Evolutionary conservation across 1,140 invertebrate species (phyloP).

Genomic region (Drosophila arizonae): DNA sequence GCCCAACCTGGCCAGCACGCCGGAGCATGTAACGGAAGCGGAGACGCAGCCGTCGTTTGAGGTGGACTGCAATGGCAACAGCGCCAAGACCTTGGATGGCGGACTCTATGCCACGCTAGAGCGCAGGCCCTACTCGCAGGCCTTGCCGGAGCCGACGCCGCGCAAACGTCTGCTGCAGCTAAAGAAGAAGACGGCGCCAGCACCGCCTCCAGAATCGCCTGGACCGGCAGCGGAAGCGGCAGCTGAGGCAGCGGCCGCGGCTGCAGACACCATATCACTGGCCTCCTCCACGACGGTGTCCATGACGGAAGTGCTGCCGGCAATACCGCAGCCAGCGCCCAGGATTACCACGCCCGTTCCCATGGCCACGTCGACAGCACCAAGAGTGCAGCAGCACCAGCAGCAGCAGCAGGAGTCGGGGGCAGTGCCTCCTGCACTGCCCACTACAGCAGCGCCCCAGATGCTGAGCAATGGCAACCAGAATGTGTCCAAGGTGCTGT

Average conservation of each 20-base stretch:
- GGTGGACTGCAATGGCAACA: conserved; percentile 60
- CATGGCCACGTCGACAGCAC: neutral
- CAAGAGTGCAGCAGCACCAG: neutral
- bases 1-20: conserved; percentile 63
- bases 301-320: conserved; percentile 38
- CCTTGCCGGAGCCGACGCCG: conserved; percentile 68
- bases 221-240: neutral
- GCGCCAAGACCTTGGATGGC: conserved; percentile 41
- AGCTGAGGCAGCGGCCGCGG: neutral
- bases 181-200: conserved; percentile 76
- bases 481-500: conserved; percentile 73
- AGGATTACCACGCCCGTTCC: conserved; percentile 58
- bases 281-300: conserved; percentile 58
- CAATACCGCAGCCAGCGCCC: conserved; percentile 62
- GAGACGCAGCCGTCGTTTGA: conserved; percentile 33
- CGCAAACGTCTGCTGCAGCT: conserved; percentile 66
- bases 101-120: conserved; percentile 65
- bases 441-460: conserved; percentile 25
- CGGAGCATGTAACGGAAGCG: conserved; percentile 42
- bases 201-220: conserved; percentile 50
- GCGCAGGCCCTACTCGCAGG: conserved; percentile 29
- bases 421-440: conserved; percentile 36
- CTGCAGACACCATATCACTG: conserved; percentile 60
- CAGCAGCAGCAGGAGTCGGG: neutral
- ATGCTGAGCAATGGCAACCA: conserved; percentile 19